Conservation (phyloP, 2,888 invertebrate genomes). For the Malachius bipustulatus region DNA sequence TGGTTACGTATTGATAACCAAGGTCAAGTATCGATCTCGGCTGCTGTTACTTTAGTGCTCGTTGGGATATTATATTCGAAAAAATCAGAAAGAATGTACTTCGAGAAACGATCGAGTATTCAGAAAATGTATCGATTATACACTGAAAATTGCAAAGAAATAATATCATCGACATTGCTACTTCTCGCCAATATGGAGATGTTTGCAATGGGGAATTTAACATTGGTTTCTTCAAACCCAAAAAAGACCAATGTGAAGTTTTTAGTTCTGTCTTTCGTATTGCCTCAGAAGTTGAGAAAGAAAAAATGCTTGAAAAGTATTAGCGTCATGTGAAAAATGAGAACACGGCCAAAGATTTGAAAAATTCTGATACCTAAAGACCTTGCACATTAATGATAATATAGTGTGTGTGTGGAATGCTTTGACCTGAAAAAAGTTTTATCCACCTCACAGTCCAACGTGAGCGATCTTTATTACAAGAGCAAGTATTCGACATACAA, state of each 20-base stretch:
- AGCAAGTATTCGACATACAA: constrained; percentile 9
- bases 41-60: too few relatives aligned
- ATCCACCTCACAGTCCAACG: constrained; percentile 6
- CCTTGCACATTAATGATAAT: constrained; percentile 1
- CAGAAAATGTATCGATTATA: too few relatives aligned
- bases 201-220: constrained; percentile 7
- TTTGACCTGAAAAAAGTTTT: constrained; percentile 10
- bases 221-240: constrained; percentile 4
- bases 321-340: not conserved
- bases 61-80: too few relatives aligned
- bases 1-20: too few relatives aligned
- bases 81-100: too few relatives aligned
- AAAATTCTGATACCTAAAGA: too few relatives aligned
- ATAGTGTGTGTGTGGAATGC: not conserved
- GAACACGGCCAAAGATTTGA: not conserved
- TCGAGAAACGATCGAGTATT: too few relatives aligned
- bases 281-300: not conserved
- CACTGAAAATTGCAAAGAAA: too few relatives aligned
- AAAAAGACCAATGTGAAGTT: too few relatives aligned
- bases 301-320: not conserved
- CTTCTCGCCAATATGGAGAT: constrained; percentile 1
- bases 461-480: constrained; percentile 7
- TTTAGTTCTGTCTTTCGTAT: constrained; percentile 3
- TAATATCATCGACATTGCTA: too few relatives aligned
- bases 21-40: too few relatives aligned